phyloP scores from a whole-genome alignment of 2,113 vertebrate genomes.

The Isurus oxyrinchus region DNA sequence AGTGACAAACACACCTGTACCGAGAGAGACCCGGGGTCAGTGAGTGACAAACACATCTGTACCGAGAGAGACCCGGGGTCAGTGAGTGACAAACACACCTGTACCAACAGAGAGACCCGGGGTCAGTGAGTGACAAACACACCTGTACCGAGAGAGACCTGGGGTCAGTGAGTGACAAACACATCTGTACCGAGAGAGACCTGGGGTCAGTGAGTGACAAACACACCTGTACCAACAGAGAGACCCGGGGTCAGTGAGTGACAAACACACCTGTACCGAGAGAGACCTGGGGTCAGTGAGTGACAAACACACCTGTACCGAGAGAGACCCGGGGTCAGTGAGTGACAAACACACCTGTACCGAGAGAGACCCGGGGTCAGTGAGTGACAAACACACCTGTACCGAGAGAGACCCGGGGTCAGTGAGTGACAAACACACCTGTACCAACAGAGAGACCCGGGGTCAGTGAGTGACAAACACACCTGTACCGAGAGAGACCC shows the following conservation, averaged over 20 bases:
- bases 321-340: neutral
- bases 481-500: neutral
- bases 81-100: neutral
- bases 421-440: neutral
- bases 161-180: neutral
- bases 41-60: neutral
- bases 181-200: neutral
- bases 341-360: neutral
- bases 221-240: neutral
- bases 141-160: neutral
- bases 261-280: neutral
- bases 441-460: neutral
- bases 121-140: neutral
- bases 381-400: too few relatives aligned
- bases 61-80: neutral
- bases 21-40: neutral
- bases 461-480: neutral
- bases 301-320: neutral
- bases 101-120: neutral
- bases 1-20: neutral
- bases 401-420: neutral
- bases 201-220: neutral
- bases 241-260: neutral
- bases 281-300: neutral
- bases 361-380: too few relatives aligned